Conservation (phyloP, 2,888 invertebrate genomes). For the Eupithecia vulgata region DNA sequence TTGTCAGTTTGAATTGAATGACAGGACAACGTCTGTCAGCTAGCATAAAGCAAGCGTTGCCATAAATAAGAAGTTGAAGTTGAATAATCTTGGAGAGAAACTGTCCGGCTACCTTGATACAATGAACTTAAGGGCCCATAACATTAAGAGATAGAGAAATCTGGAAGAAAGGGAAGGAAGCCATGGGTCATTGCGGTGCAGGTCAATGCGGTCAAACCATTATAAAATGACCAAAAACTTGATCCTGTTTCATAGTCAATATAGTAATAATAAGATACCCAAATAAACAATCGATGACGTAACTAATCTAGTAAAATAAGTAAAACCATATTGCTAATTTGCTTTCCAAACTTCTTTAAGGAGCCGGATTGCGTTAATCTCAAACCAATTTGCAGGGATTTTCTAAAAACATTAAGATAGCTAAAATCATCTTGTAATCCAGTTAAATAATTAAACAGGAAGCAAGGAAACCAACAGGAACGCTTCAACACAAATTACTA, state of each 20-base stretch:
- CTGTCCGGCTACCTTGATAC: background rate
- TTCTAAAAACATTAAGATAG: background rate
- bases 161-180: background rate
- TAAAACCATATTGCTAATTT: background rate
- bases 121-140: background rate
- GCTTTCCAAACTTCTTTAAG: background rate
- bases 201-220: background rate
- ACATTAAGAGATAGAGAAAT: background rate
- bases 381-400: background rate
- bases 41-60: too few relatives aligned
- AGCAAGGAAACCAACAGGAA: background rate
- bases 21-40: too few relatives aligned
- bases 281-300: background rate
- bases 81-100: background rate
- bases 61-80: too few relatives aligned
- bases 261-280: background rate
- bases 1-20: too few relatives aligned
- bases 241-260: too few relatives aligned
- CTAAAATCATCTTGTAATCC: background rate
- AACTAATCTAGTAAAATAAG: background rate
- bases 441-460: constrained; percentile 1
- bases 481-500: background rate
- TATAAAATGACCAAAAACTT: background rate
- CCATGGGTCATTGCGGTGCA: background rate
- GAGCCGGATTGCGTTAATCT: background rate